These are phyloP conservation scores for Exocentrus adspersus DNA, from an alignment of 2,888 invertebrate species.

Conservation along the genomic window DNA sequence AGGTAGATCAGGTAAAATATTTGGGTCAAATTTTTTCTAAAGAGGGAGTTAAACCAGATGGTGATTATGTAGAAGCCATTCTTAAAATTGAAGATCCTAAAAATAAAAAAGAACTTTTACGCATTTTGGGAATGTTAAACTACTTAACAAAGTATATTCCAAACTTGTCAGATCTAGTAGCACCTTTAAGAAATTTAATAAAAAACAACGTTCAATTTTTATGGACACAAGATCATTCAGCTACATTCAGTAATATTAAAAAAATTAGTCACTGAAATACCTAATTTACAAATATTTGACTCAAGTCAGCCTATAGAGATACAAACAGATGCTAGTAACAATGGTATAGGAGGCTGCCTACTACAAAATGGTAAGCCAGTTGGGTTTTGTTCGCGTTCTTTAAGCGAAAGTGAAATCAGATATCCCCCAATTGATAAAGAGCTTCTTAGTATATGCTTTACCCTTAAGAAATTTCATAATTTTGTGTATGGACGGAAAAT, in stretches of 20 bases:
- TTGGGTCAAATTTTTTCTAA: slow-evolving; percentile 40
- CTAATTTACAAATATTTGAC: slow-evolving; percentile 41
- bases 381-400: slow-evolving; percentile 46
- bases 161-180: too few species aligned
- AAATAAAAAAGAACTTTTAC: too few species aligned
- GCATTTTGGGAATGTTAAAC: too few species aligned
- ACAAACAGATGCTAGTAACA: slow-evolving; percentile 41
- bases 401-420: slow-evolving; percentile 43
- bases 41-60: slow-evolving; percentile 40
- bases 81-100: slow-evolving; percentile 35
- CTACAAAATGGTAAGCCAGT: slow-evolving; percentile 42
- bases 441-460: slow-evolving; percentile 50
- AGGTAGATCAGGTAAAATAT: slow-evolving; percentile 44
- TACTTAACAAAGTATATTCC: too few species aligned
- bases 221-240: slow-evolving; percentile 40
- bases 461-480: slow-evolving; percentile 51
- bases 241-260: slow-evolving; percentile 39
- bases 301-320: slow-evolving; percentile 34
- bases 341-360: slow-evolving; percentile 40
- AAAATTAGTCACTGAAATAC: slow-evolving; percentile 38
- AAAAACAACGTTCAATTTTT: slow-evolving; percentile 43
- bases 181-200: too few species aligned
- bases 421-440: slow-evolving; percentile 53
- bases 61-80: slow-evolving; percentile 38
- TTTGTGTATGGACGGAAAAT: slow-evolving; percentile 51